phyloP scores from a whole-genome alignment of 2,113 vertebrate genomes.

The Misgurnus anguillicaudatus region DNA sequence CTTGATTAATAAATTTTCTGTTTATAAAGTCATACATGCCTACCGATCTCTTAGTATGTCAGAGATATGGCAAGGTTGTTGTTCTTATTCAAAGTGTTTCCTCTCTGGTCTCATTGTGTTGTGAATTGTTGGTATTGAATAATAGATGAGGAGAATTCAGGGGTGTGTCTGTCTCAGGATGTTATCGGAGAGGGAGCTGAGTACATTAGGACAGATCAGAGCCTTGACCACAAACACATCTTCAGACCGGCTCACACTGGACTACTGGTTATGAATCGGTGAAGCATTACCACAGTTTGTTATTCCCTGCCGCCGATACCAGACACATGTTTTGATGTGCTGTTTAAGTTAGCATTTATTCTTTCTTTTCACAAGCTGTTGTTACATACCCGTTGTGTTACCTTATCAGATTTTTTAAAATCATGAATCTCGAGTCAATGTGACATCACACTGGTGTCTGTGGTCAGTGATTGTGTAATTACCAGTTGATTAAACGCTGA shows the following conservation, averaged over 20 bases:
- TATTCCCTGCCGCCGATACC: not conserved
- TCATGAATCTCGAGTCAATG: constrained; percentile 10
- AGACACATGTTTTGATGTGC: not conserved
- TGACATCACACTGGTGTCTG: not conserved
- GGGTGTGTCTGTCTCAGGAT: constrained; percentile 36
- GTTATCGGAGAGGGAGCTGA: constrained; percentile 37
- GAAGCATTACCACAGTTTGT: not conserved
- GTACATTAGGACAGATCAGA: constrained; percentile 34
- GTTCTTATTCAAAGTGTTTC: constrained; percentile 17
- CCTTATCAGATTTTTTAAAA: not conserved
- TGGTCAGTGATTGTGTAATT: constrained; percentile 36
- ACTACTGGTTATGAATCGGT: too few species aligned
- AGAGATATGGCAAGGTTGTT: not conserved
- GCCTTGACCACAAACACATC: constrained; percentile 14
- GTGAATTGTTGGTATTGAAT: constrained; percentile 52
- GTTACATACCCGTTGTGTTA: not conserved
- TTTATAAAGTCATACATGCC: not conserved
- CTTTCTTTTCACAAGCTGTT: not conserved
- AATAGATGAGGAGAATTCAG: constrained; percentile 48
- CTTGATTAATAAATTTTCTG: not conserved
- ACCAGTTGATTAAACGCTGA: constrained; percentile 41
- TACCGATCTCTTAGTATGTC: not conserved
- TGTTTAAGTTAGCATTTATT: not conserved
- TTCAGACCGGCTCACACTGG: not conserved
- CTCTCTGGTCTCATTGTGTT: constrained; percentile 41